Percentiles rank a stretch among this genome's conserved stretches.
These are phyloP conservation scores for Alviniconcha strummeri DNA, from an alignment of 2,888 invertebrate genomes.

Conservation along the genomic window DNA sequence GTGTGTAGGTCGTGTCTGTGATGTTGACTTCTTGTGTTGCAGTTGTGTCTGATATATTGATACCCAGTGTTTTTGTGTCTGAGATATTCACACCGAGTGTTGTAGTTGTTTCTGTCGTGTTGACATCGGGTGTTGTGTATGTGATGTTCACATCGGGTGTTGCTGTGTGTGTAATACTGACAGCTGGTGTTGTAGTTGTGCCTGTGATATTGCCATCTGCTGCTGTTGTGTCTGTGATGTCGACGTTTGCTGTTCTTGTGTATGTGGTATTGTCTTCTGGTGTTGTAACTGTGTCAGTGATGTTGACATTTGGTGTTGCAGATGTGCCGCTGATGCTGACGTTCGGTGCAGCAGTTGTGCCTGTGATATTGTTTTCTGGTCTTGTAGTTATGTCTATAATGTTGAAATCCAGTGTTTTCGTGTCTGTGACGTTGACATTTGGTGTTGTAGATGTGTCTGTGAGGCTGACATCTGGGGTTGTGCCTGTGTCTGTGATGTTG, in stretches of 20 bases:
- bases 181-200: background rate
- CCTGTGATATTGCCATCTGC: background rate
- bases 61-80: background rate
- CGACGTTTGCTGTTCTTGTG: background rate
- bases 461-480: background rate
- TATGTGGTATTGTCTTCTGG: background rate
- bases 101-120: background rate
- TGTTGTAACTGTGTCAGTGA: background rate
- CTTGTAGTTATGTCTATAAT: background rate
- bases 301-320: background rate
- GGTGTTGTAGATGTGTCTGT: background rate
- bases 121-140: constrained; percentile 1
- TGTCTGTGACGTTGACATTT: background rate
- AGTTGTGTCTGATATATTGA: background rate
- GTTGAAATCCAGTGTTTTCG: background rate
- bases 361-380: background rate
- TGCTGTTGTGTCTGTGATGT: background rate
- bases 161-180: background rate
- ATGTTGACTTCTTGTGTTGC: background rate
- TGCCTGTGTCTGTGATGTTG: background rate
- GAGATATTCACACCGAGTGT: background rate
- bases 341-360: background rate
- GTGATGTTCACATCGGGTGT: background rate
- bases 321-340: background rate
- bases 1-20: background rate